phyloP scores from a whole-genome alignment of 2,797 vertebrate species.

The Gadopsis bispinosus region DNA sequence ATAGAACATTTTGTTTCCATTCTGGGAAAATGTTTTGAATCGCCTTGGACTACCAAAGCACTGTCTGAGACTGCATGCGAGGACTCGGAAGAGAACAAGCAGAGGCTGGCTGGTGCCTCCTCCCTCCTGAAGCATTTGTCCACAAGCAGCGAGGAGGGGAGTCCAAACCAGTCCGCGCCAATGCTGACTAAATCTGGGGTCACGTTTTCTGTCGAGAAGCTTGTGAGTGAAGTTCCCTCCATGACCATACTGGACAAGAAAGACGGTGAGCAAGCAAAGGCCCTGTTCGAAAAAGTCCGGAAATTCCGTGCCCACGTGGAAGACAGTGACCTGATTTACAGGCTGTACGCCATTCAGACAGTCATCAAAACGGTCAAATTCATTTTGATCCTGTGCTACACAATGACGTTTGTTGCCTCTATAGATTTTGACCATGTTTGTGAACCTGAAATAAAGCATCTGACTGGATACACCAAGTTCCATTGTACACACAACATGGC shows the following conservation, averaged over 20 bases:
- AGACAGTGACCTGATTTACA: constrained; percentile 98
- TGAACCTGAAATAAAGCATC: constrained; percentile 92
- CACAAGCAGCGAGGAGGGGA: constrained; percentile 96
- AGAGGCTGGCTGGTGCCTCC: constrained; percentile 91
- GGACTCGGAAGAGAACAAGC: constrained; percentile 98
- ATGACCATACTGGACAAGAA: constrained; percentile 99
- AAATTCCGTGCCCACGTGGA: constrained; percentile 97
- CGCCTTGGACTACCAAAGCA: constrained; percentile 98
- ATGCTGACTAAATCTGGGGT: constrained; percentile 93
- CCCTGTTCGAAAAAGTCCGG: constrained; percentile 97
- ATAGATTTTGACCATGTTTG: constrained; percentile 95
- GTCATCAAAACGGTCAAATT: constrained; percentile 98
- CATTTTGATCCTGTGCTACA: constrained; percentile 97
- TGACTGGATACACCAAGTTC: constrained; percentile 94
- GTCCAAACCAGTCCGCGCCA: constrained; percentile 93
- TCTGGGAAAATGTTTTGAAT: constrained; percentile 98
- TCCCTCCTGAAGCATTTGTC: constrained; percentile 95
- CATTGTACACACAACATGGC: constrained; percentile 99
- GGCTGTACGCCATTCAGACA: constrained; percentile 96
- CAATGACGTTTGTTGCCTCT: constrained; percentile 94
- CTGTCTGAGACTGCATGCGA: constrained; percentile 98
- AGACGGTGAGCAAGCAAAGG: constrained; percentile 98
- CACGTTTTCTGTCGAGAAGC: constrained; percentile 95
- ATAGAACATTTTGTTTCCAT: constrained; percentile 99
- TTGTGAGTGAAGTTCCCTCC: constrained; percentile 93